Conservation (phyloP, 2,888 invertebrate species). For the Drosophila villosipedis region DNA sequence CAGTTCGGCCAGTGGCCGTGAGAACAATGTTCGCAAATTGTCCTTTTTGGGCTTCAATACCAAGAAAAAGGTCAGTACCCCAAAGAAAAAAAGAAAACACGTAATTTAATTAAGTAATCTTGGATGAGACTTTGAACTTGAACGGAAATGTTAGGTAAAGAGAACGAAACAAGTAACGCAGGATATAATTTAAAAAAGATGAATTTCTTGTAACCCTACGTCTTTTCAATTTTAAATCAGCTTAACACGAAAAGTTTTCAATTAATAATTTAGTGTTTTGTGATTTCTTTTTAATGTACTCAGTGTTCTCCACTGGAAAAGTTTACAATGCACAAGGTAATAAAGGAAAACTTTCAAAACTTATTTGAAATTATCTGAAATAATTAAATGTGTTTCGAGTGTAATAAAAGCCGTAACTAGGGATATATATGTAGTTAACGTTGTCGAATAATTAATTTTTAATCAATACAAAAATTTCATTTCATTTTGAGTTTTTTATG, state of each 20-base stretch:
- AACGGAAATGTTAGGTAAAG: background rate
- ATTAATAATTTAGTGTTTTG: background rate
- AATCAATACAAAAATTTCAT: background rate
- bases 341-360: background rate
- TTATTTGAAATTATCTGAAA: background rate
- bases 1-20: slow-evolving; percentile 84
- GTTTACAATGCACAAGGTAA: background rate
- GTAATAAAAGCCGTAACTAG: background rate
- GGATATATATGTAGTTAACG: background rate
- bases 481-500: background rate
- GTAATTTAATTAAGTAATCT: slow-evolving; percentile 29
- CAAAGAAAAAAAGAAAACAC: background rate
- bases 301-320: background rate
- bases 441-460: background rate
- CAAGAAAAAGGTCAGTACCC: slow-evolving; percentile 85
- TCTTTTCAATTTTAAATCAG: background rate
- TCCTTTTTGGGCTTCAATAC: slow-evolving; percentile 91
- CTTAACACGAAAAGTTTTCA: background rate
- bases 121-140: background rate
- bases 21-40: slow-evolving; percentile 89
- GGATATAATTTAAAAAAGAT: background rate
- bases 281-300: background rate
- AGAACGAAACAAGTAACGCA: slow-evolving; percentile 13
- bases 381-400: background rate
- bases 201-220: background rate